Evolutionary conservation across 2,888 invertebrate species (phyloP).

Genomic region (Halictus ligatus): DNA sequence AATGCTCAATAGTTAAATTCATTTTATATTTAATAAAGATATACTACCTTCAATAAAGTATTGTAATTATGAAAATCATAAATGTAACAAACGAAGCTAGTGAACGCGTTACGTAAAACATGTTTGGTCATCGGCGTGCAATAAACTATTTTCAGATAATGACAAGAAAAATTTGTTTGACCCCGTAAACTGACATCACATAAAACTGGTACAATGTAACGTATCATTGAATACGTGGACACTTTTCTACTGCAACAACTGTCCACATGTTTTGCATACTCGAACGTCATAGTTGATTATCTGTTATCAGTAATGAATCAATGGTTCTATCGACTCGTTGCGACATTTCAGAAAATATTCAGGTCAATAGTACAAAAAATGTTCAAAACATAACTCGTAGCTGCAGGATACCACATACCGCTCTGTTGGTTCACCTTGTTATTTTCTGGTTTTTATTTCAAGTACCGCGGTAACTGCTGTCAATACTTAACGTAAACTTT

Average conservation of each 20-base stretch:
- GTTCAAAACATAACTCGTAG: slow-evolving; percentile 43
- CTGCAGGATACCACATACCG: slow-evolving; percentile 6
- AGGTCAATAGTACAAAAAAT: slow-evolving; percentile 59
- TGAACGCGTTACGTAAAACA: neutral
- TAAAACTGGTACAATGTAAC: neutral
- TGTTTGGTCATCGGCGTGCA: neutral
- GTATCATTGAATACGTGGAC: neutral
- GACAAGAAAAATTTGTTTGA: neutral
- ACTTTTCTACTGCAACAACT: slow-evolving; percentile 16
- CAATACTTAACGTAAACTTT: neutral
- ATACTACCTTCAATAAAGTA: neutral
- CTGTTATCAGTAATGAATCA: slow-evolving; percentile 50
- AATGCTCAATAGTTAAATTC: too few relatives aligned
- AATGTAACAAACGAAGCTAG: too few relatives aligned
- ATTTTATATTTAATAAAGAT: too few relatives aligned
- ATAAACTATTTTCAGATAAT: neutral
- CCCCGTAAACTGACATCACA: neutral
- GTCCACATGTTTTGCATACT: slow-evolving; percentile 29
- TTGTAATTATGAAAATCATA: neutral
- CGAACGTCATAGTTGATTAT: slow-evolving; percentile 20
- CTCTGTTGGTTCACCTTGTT: slow-evolving; percentile 43
- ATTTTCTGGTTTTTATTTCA: slow-evolving; percentile 18
- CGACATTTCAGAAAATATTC: slow-evolving; percentile 53
- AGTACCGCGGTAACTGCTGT: neutral
- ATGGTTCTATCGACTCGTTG: neutral